These are phyloP conservation scores for Uromys caudimaculatus DNA, from an alignment of 2,797 vertebrate species.

Conservation along the genomic window DNA sequence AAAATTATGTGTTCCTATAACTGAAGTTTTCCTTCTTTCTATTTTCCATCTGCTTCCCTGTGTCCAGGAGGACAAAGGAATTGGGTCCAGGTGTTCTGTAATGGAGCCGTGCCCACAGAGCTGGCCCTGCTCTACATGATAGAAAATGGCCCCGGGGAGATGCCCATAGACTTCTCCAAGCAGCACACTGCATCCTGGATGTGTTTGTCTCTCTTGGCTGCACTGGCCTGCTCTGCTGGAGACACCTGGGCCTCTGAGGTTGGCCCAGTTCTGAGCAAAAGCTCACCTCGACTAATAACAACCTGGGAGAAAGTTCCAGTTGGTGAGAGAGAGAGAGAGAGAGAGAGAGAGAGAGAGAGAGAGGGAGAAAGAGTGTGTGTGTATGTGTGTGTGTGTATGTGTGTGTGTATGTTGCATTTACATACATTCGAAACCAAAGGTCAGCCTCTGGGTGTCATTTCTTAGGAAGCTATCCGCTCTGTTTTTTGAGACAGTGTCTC, in stretches of 20 bases:
- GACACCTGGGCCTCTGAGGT: constrained; percentile 99
- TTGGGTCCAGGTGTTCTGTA: constrained; percentile 98
- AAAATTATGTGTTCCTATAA: constrained; percentile 14
- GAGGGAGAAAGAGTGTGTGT: no score
- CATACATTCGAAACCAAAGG: background rate
- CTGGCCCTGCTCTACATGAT: constrained; percentile 98
- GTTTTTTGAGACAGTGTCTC: background rate
- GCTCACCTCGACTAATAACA: constrained; percentile 94
- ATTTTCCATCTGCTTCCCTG: constrained; percentile 30
- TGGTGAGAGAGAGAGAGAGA: no score
- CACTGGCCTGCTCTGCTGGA: constrained; percentile 93
- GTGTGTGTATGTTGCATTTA: background rate
- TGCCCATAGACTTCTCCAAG: constrained; percentile 94
- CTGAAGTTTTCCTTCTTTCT: constrained; percentile 21
- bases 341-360: no score
- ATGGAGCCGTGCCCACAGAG: constrained; percentile 95
- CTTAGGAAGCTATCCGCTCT: background rate
- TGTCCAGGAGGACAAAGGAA: constrained; percentile 95
- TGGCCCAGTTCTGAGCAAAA: constrained; percentile 92
- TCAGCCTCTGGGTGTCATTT: background rate
- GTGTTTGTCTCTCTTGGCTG: constrained; percentile 95
- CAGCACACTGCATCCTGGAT: constrained; percentile 98
- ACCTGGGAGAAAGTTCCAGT: constrained; percentile 95
- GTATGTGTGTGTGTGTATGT: background rate
- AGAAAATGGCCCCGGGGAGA: constrained; percentile 96